These are phyloP conservation scores for Asarcornis scutulata DNA, from an alignment of 2,113 vertebrate species.

Conservation along the genomic window DNA sequence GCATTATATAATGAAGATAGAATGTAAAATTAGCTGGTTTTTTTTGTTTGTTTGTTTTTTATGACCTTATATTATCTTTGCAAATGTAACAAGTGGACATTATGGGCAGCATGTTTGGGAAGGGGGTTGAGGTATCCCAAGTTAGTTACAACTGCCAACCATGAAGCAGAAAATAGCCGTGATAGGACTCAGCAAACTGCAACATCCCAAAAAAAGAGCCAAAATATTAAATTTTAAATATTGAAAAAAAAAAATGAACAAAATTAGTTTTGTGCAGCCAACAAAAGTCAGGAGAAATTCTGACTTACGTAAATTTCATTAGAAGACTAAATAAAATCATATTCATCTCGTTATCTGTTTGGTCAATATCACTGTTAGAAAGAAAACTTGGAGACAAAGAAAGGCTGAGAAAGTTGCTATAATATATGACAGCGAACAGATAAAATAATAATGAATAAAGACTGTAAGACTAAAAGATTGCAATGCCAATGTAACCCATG, in stretches of 20 bases:
- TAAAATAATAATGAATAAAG: not conserved
- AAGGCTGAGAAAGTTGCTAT: not conserved
- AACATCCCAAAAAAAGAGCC: rapidly evolving
- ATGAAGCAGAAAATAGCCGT: not conserved
- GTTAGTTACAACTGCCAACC: not conserved
- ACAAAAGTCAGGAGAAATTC: not conserved
- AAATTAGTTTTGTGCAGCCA: not conserved
- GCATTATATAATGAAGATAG: not conserved
- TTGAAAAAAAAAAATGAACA: not conserved
- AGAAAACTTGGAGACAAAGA: not conserved
- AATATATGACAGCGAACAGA: not conserved
- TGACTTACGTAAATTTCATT: not conserved
- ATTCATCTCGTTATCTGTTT: not conserved
- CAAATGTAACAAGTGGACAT: not conserved
- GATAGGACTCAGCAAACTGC: not conserved
- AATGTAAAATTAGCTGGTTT: rapidly evolving
- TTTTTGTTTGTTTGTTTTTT: not conserved
- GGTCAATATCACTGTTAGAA: not conserved
- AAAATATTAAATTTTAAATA: not conserved
- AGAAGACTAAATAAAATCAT: not conserved
- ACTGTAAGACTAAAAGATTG: not conserved
- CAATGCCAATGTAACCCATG: not conserved
- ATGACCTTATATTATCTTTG: not conserved
- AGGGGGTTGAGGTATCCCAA: not conserved
- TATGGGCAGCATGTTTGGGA: not conserved